Base-by-base conservation (phyloP, 2,113 vertebrate species). In the Oostethus manadensis region DNA sequence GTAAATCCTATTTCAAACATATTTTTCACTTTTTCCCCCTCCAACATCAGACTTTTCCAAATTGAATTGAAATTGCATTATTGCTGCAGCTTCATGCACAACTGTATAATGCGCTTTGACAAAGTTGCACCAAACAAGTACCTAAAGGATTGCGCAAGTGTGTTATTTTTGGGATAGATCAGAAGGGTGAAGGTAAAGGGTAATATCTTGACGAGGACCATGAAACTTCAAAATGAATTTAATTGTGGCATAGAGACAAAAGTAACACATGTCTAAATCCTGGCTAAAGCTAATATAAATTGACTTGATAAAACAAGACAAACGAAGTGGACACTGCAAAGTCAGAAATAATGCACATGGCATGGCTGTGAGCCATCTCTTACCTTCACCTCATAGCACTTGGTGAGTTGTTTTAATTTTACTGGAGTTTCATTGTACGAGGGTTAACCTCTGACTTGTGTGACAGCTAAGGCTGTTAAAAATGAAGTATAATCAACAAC, bases 1-100 rank as follows among this genome's bases (percentile, higher is more conserved):
- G 20, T 20, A 18, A 4, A 21, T 35, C 14, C n/a, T 45, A 59
- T 21, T 29, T 55, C n/a, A 56, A 53, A 29, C 40, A 13, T 38
- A 17, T 15, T 60, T 57, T 44, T 16, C 17, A 42, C 51, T 63
- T 42, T 8, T 35, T 47, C 21, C n/a, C 21, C n/a, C 60, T 59
- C 58, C 6, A 35, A 35, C 35, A 10, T 38, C 10, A n/a, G n/a
- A 26, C 23, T 26, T 26, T 3, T 26, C 5, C 2, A n/a, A n/a
- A n/a, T n/a, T n/a, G n/a, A n/a, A n/a, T 3, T 26, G 23, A 26
- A 26, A 26, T 26, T 26, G 23, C 23, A 26, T 5, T 2, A 17
- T 17, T 57, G 3, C 47, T 29, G 14, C 15, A 43, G 2, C 4
- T 66, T 59, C 57, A 29, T 56, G 14, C 3, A n/a, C 48, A 48